These are phyloP conservation scores for Candidula unifasciata DNA, from an alignment of 2,888 invertebrate genomes.

Conservation along the genomic window DNA sequence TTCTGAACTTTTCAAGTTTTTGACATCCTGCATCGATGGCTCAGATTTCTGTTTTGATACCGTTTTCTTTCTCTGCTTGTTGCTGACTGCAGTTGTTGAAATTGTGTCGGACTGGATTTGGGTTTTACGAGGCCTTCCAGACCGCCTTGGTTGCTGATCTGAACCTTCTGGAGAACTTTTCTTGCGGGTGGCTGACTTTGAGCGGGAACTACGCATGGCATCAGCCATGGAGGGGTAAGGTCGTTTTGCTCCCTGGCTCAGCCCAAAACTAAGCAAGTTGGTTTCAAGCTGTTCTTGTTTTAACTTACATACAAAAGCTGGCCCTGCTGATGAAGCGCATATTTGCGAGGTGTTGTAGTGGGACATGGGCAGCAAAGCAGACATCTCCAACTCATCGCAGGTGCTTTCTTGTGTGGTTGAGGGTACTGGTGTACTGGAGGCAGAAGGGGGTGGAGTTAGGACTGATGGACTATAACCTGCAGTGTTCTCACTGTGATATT, in stretches of 20 bases:
- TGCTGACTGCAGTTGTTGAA: conserved; percentile 48
- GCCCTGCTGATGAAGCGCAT: background rate
- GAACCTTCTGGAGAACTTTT: background rate
- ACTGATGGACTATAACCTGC: conserved; percentile 6
- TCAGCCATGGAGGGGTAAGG: conserved; percentile 53
- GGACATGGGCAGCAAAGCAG: conserved; percentile 1
- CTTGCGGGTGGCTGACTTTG: background rate
- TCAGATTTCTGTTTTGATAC: conserved; percentile 23
- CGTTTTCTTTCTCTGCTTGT: background rate
- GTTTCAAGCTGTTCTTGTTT: conserved; percentile 29
- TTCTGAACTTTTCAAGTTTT: background rate
- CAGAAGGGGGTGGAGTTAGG: conserved; percentile 42
- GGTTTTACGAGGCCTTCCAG: conserved; percentile 39
- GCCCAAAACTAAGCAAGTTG: conserved; percentile 31
- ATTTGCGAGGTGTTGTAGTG: background rate
- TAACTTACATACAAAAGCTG: background rate
- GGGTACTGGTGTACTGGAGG: conserved; percentile 46
- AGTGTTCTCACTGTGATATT: background rate
- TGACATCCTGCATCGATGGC: background rate
- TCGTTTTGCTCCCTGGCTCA: conserved; percentile 9
- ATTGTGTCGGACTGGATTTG: conserved; percentile 57
- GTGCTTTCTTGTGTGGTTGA: conserved; percentile 17
- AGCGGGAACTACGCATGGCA: conserved; percentile 33
- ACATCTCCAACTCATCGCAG: conserved; percentile 6
- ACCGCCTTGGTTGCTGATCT: conserved; percentile 1